Evolutionary conservation across 2,797 vertebrate genomes (phyloP).

Genomic region (Denticeps clupeoides): DNA sequence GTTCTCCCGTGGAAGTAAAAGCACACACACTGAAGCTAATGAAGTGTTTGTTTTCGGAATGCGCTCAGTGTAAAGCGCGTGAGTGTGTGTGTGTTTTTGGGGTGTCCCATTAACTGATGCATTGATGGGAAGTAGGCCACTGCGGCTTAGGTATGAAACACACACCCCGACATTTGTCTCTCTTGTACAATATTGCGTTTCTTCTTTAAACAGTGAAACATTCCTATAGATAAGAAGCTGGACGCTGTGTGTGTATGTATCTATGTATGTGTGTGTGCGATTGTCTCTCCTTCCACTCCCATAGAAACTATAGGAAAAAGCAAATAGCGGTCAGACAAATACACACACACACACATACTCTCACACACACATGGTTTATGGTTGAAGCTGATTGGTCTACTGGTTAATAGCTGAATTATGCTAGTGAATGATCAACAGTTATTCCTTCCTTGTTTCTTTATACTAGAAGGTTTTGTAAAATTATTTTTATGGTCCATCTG

Average conservation of each 20-base stretch:
- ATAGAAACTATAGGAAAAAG: no score
- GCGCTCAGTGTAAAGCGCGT: background rate
- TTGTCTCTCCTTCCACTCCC: no score
- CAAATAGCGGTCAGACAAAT: no score
- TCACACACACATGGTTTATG: no score
- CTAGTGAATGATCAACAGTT: no score
- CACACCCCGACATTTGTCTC: background rate
- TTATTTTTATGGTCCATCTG: no score
- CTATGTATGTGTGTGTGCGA: no score
- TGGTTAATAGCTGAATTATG: no score
- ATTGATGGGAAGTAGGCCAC: background rate
- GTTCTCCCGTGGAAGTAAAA: background rate
- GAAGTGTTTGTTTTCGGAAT: constrained; percentile 12
- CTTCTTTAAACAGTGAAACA: constrained; percentile 58
- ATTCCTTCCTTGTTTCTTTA: no score
- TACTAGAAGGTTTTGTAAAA: no score
- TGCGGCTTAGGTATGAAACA: background rate
- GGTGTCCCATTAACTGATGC: constrained; percentile 7
- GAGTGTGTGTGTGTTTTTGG: background rate
- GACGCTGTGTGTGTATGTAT: constrained; percentile 3
- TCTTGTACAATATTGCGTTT: constrained; percentile 36
- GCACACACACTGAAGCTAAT: background rate
- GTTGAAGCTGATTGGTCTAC: no score
- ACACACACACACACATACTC: no score
- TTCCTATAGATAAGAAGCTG: constrained; percentile 51